Conservation (phyloP, 1,140 invertebrate genomes). For the Idris sp. region DNA sequence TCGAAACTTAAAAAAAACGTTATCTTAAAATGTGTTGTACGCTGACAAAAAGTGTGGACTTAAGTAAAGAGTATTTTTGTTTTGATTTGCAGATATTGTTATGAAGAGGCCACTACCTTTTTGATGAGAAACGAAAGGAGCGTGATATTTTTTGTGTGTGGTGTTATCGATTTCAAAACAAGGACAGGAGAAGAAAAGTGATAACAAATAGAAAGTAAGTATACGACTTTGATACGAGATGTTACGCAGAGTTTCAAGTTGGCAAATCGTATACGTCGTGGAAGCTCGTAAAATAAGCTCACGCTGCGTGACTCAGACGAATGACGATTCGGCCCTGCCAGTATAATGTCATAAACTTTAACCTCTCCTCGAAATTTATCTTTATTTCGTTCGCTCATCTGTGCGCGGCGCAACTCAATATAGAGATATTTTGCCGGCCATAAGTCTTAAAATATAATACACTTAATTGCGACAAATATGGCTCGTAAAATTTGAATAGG, state of each 20-base stretch:
- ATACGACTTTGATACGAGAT: conserved; percentile 58
- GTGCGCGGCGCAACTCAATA: conserved; percentile 57
- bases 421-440: conserved; percentile 71
- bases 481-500: conserved; percentile 77
- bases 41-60: too few species aligned
- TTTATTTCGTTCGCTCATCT: conserved; percentile 57
- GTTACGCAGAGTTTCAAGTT: conserved; percentile 62
- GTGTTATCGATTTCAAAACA: conserved; percentile 52
- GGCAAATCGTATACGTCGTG: conserved; percentile 63
- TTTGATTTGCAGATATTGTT: conserved; percentile 58
- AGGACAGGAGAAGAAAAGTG: conserved; percentile 33
- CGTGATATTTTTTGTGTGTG: conserved; percentile 26
- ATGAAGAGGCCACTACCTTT: conserved; percentile 53
- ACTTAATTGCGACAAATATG: conserved; percentile 76
- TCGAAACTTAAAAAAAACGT: too few species aligned
- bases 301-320: conserved; percentile 67
- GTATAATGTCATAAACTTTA: conserved; percentile 54
- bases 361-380: conserved; percentile 64
- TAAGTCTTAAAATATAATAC: conserved; percentile 72
- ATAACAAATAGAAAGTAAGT: conserved; percentile 52
- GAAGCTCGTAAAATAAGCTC: conserved; percentile 67
- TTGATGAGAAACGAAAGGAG: conserved; percentile 38
- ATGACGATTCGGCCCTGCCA: conserved; percentile 40
- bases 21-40: too few species aligned
- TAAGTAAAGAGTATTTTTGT: too few species aligned